Conservation (phyloP, 2,888 invertebrate species). For the Catotricha subobsoleta region DNA sequence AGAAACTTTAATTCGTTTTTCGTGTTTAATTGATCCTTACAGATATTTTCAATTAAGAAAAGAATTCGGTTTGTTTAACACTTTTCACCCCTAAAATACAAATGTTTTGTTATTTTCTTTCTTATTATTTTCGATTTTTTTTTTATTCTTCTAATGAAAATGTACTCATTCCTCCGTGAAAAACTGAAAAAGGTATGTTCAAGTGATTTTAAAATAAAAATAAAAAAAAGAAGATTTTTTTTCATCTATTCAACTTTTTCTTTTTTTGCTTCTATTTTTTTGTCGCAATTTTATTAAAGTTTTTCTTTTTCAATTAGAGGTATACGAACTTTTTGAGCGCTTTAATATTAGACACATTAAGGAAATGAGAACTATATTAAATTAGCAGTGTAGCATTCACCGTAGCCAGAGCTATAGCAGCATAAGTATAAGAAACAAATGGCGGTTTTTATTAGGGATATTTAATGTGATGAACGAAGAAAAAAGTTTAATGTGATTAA, state of each 20-base stretch:
- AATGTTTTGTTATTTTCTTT: neutral
- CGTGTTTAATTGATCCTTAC: slow-evolving; percentile 9
- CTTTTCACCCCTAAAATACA: too few relatives aligned
- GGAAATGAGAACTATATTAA: slow-evolving; percentile 8
- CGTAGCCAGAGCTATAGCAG: neutral
- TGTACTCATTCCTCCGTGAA: too few relatives aligned
- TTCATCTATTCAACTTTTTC: neutral
- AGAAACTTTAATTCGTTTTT: slow-evolving; percentile 9
- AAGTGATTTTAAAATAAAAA: neutral
- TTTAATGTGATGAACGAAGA: neutral
- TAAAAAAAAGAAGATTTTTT: neutral
- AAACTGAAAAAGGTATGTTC: neutral
- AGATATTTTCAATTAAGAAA: slow-evolving; percentile 8
- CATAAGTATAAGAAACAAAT: too few relatives aligned
- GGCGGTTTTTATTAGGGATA: neutral
- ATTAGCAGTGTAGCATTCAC: slow-evolving; percentile 2
- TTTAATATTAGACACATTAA: slow-evolving; percentile 6
- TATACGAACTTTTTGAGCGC: slow-evolving; percentile 5
- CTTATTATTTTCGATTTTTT: too few relatives aligned
- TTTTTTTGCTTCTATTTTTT: neutral
- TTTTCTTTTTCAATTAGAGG: slow-evolving; percentile 5
- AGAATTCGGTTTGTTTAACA: neutral
- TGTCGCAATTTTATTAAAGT: neutral
- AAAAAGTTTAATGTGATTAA: slow-evolving; percentile 3
- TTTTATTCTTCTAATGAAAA: too few relatives aligned